Percentiles rank a stretch among this genome's conserved stretches.
These are phyloP conservation scores for Drosophila trichaetosa DNA, from an alignment of 2,888 invertebrate genomes.

Conservation along the genomic window DNA sequence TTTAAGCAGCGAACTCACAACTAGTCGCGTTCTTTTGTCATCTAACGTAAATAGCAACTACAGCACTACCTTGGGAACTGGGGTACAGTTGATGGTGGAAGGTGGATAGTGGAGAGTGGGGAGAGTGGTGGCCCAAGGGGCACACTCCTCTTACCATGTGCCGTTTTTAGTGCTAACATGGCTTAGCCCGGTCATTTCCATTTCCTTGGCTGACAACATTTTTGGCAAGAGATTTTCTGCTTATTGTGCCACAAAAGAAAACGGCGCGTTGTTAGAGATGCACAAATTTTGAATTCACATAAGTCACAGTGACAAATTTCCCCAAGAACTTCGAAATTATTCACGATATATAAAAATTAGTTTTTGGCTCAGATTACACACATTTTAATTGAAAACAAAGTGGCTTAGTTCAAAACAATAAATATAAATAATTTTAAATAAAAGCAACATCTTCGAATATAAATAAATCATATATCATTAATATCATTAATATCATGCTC, in stretches of 20 bases:
- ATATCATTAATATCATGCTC: background rate
- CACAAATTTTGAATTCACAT: slow-evolving; percentile 15
- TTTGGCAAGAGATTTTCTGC: slow-evolving; percentile 83
- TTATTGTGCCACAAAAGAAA: slow-evolving; percentile 78
- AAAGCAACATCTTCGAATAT: background rate
- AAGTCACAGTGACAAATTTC: slow-evolving; percentile 10
- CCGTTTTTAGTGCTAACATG: slow-evolving; percentile 51
- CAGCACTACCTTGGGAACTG: slow-evolving; percentile 4
- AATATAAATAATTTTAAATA: background rate
- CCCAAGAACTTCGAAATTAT: background rate
- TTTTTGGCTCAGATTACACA: no score
- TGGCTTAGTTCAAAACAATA: background rate
- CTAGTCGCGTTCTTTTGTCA: slow-evolving; percentile 57
- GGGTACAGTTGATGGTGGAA: background rate
- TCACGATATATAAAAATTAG: no score
- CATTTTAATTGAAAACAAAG: background rate
- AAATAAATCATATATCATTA: background rate
- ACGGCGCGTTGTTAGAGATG: slow-evolving; percentile 42
- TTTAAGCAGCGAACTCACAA: slow-evolving; percentile 33
- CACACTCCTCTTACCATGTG: slow-evolving; percentile 1
- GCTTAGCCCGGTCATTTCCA: slow-evolving; percentile 69
- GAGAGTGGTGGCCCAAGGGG: background rate
- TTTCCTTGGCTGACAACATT: slow-evolving; percentile 77
- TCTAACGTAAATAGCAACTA: slow-evolving; percentile 60
- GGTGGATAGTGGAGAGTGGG: background rate